A percentile compares a stretch with the other conserved stretches of the same genome.
These are phyloP conservation scores for Pseudopipra pipra DNA, from an alignment of 2,113 vertebrate genomes.

Conservation along the genomic window DNA sequence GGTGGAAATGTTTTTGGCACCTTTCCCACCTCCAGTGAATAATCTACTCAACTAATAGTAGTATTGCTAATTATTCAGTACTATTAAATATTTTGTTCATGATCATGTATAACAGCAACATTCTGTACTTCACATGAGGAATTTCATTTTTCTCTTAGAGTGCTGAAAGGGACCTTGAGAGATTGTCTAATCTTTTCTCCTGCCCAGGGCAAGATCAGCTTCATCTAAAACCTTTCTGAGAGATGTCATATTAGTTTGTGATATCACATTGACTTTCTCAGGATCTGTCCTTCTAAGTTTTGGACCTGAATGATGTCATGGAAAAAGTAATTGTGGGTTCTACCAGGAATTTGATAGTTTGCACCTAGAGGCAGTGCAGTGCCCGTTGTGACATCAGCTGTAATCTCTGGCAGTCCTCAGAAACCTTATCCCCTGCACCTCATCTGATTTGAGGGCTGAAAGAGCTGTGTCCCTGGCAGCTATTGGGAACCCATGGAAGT, in stretches of 20 bases:
- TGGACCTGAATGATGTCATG: background rate
- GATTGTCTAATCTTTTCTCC: background rate
- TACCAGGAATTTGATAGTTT: background rate
- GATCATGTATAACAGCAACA: background rate
- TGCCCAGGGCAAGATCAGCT: background rate
- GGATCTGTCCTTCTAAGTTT: background rate
- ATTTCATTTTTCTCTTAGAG: background rate
- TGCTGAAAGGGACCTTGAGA: background rate
- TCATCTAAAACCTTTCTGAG: background rate
- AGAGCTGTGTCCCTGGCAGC: background rate
- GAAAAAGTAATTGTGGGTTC: background rate
- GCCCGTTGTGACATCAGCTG: background rate
- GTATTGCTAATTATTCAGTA: background rate
- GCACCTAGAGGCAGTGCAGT: background rate
- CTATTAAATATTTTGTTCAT: background rate
- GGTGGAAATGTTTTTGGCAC: background rate
- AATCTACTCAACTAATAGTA: background rate
- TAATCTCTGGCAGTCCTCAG: background rate
- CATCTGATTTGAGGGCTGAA: background rate
- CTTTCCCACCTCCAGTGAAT: background rate
- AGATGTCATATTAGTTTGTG: background rate
- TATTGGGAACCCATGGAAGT: background rate
- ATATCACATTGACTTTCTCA: background rate
- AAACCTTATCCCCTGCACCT: rapidly evolving
- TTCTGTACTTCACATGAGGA: background rate